Evolutionary conservation across 2,113 vertebrate species (phyloP).

Genomic region (Serilophus lunatus): DNA sequence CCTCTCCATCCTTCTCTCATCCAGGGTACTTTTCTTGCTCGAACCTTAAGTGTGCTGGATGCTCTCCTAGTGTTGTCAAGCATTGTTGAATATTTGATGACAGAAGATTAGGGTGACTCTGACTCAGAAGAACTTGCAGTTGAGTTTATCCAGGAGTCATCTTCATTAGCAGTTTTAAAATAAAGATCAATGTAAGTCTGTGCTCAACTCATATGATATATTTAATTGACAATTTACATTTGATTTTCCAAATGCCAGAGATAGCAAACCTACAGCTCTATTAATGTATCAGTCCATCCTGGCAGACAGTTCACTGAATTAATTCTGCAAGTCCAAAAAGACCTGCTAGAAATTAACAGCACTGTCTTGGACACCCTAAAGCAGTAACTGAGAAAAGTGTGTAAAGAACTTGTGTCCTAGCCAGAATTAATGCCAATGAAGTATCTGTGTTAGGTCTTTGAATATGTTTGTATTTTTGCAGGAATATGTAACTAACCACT

Average conservation of each 20-base stretch:
- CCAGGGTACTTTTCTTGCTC: not conserved
- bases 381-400: not conserved
- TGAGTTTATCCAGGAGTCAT: not conserved
- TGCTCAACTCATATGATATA: not conserved
- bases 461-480: not conserved
- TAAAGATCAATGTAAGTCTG: not conserved
- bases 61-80: not conserved
- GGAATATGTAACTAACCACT: not conserved
- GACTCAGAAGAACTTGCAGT: not conserved
- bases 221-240: not conserved
- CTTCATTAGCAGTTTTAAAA: not conserved
- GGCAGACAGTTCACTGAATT: not conserved
- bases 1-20: not conserved
- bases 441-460: not conserved
- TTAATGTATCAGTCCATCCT: not conserved
- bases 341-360: not conserved
- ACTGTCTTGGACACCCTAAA: not conserved
- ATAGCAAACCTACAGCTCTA: not conserved
- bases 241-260: not conserved
- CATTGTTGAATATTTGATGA: not conserved
- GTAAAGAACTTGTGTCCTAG: not conserved
- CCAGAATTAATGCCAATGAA: not conserved
- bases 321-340: not conserved
- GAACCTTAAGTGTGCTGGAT: not conserved
- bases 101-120: not conserved